Base-by-base conservation (phyloP, 2,888 invertebrate species). In the Asteroscopus sphinx region DNA sequence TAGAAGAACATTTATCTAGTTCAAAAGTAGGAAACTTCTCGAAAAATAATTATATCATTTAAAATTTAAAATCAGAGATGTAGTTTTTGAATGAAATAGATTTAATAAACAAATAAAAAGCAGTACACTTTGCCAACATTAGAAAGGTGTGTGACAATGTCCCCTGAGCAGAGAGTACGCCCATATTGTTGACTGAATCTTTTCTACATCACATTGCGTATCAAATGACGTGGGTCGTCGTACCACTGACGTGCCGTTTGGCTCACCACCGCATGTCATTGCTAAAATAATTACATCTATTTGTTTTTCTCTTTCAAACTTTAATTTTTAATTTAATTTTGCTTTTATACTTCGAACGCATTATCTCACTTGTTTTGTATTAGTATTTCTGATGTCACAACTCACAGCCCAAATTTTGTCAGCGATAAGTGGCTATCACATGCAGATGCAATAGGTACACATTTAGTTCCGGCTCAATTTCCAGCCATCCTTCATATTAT, bases 121-220 rank as follows among this genome's bases (percentile, higher is more conserved):
- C 65, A 16, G 40, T 15, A 47, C n/a, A 17, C 42, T 41, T 44
- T 63, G 75, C 63, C 72, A 74, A 74, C 52, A 35, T 37, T 53
- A 70, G 55, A 62, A 69, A 66, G 58, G 62, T 74, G 68, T 71
- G 60, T 71, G 63, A 60, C 63, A 70, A 61, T 55, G 71, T 53
- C 56, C 49, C 39, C 54, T 45, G 75, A 56, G 53, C 72, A 59
- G 56, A 62, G 75, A 58, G 55, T 63, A 68, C 76, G 61, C 73
- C 65, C 73, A 58, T 73, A 70, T 57, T 64, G 51, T 72, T 72
- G 64, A 57, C 48, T 71, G 39, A 58, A 64, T 75, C 51, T 68
- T 57, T 58, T 65, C 58, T 61, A 60, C 68, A 72, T 65, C 68
- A 72, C 73, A 64, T 45, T 59, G 58, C 69, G 73, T 72, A 62